A percentile compares a stretch with the other conserved stretches of the same genome.
phyloP scores from a whole-genome alignment of 2,888 invertebrate species.

The Acleris cristana region DNA sequence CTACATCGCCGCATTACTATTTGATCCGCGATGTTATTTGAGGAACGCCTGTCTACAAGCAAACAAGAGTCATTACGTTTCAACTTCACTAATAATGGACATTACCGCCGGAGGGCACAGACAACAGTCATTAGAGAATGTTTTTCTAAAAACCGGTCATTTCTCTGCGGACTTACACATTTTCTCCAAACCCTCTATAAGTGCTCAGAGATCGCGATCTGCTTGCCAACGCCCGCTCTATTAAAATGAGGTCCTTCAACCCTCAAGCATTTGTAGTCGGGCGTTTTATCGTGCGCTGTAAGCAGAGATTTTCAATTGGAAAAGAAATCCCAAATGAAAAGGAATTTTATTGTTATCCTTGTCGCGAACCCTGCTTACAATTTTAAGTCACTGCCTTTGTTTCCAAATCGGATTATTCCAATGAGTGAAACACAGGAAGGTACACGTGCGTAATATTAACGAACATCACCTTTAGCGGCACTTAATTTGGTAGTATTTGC shows the following conservation, averaged over 20 bases:
- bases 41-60: constrained; percentile 14
- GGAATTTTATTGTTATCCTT: constrained; percentile 33
- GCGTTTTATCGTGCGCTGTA: constrained; percentile 31
- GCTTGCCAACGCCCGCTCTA: constrained; percentile 34
- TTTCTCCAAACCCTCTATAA: constrained; percentile 18
- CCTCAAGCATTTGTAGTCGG: constrained; percentile 32
- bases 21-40: constrained; percentile 5
- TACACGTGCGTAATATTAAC: neutral
- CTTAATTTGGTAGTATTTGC: too few relatives aligned
- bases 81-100: constrained; percentile 21
- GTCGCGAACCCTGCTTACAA: constrained; percentile 17
- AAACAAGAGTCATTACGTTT: constrained; percentile 17
- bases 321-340: constrained; percentile 29
- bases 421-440: neutral
- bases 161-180: constrained; percentile 8
- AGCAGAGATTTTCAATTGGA: constrained; percentile 35
- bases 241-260: constrained; percentile 37
- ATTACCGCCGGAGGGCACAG: constrained; percentile 6
- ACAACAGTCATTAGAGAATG: constrained; percentile 19
- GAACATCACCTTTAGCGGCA: too few relatives aligned
- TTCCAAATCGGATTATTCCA: neutral
- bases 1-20: too few relatives aligned
- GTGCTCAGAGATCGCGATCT: constrained; percentile 12
- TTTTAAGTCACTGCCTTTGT: constrained; percentile 10
- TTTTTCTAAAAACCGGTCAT: neutral